Evolutionary conservation across 1,140 invertebrate species (phyloP).

Genomic region (Cyclina sinensis): DNA sequence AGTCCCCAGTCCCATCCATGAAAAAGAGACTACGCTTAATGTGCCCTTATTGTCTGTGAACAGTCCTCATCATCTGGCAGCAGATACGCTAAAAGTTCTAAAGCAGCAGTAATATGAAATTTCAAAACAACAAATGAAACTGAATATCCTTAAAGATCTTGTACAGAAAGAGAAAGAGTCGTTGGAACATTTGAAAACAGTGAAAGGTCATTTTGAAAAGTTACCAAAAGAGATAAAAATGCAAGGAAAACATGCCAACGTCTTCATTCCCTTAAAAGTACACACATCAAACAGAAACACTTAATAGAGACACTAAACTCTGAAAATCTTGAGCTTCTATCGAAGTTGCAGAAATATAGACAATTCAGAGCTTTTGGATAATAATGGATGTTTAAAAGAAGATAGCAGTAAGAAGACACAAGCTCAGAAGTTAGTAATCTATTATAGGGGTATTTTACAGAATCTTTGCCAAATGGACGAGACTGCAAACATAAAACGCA

Average conservation of each 20-base stretch:
- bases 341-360: background rate
- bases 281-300: background rate
- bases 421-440: conserved; percentile 10
- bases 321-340: background rate
- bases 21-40: too few species aligned
- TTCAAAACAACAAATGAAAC: background rate
- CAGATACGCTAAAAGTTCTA: background rate
- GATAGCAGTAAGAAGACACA: background rate
- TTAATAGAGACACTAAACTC: background rate
- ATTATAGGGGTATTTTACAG: background rate
- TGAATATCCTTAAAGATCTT: background rate
- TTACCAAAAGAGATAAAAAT: conserved; percentile 16
- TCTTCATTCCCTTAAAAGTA: background rate
- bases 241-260: background rate
- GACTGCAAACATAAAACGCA: background rate
- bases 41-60: too few species aligned
- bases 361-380: too few species aligned
- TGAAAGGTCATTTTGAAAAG: conserved; percentile 31
- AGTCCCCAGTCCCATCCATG: too few species aligned
- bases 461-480: background rate
- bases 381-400: background rate
- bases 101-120: background rate
- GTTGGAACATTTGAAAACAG: background rate
- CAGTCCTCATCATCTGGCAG: too few species aligned
- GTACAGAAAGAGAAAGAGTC: background rate